Percentiles rank a stretch among this genome's conserved stretches.
Conservation (phyloP, 2,113 vertebrate species). For the Pelecanus crispus region DNA sequence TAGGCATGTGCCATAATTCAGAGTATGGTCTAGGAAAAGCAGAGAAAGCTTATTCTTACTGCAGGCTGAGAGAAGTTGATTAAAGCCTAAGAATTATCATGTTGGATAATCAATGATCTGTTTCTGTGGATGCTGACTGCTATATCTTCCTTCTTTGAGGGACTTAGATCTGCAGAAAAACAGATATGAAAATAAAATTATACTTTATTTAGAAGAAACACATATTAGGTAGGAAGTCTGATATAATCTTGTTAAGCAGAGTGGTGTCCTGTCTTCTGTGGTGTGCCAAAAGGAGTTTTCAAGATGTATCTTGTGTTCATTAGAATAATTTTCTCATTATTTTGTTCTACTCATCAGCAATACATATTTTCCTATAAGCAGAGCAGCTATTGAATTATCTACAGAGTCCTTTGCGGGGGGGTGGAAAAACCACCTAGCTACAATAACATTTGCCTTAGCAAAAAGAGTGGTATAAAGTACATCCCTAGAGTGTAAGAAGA, state of each 20-base stretch:
- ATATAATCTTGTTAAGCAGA: background rate
- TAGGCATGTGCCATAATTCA: background rate
- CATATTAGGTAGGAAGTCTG: background rate
- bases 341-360: background rate
- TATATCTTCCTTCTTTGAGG: background rate
- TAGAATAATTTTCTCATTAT: background rate
- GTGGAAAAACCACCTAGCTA: background rate
- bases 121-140: background rate
- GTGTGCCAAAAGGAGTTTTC: background rate
- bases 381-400: background rate
- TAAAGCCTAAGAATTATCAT: background rate
- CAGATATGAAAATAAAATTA: background rate
- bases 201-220: background rate
- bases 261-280: background rate
- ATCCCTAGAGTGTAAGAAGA: background rate
- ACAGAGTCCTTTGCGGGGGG: background rate
- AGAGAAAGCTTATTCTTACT: background rate
- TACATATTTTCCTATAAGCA: background rate
- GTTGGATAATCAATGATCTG: background rate
- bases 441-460: background rate
- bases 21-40: background rate
- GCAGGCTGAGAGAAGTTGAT: background rate
- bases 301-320: background rate
- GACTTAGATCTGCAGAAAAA: background rate
- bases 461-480: background rate